These are phyloP conservation scores for Ceratothoa steindachneri DNA, from an alignment of 2,888 invertebrate genomes.

Conservation along the genomic window DNA sequence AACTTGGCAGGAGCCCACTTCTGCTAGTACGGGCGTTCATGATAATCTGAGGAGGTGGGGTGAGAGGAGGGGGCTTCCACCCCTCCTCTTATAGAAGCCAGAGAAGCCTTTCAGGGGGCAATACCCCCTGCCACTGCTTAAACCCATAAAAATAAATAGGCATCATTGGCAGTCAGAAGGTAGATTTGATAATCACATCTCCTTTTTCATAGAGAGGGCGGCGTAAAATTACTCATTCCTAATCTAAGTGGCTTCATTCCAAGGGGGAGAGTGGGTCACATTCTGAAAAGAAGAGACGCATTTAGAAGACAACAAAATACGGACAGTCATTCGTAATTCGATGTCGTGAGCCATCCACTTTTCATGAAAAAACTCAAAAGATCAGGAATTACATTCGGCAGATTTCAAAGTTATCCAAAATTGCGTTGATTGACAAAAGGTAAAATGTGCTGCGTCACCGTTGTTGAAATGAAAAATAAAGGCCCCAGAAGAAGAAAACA, in stretches of 20 bases:
- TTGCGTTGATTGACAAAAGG: too few species aligned
- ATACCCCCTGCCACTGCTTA: neutral
- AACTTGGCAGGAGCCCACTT: constrained; percentile 43
- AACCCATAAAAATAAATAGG: constrained; percentile 1
- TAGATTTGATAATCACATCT: too few species aligned
- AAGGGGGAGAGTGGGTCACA: neutral
- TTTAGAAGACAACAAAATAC: neutral
- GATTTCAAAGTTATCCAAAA: too few species aligned
- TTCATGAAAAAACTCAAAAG: too few species aligned
- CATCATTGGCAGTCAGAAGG: too few species aligned
- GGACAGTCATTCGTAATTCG: too few species aligned
- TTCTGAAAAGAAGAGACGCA: neutral
- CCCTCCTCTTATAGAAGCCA: constrained; percentile 16
- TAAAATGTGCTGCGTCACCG: too few species aligned
- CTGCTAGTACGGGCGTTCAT: constrained; percentile 39
- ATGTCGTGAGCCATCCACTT: too few species aligned
- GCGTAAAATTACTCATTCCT: neutral
- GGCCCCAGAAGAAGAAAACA: too few species aligned
- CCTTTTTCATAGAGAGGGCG: neutral
- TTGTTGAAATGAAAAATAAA: too few species aligned
- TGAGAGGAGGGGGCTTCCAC: constrained; percentile 14
- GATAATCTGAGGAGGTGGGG: neutral
- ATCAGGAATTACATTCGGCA: too few species aligned
- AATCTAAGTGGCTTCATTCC: neutral
- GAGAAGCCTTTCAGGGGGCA: neutral